A percentile compares a stretch with the other conserved stretches of the same genome.
Conservation (phyloP, 2,797 vertebrate species). For the Pampus argenteus region DNA sequence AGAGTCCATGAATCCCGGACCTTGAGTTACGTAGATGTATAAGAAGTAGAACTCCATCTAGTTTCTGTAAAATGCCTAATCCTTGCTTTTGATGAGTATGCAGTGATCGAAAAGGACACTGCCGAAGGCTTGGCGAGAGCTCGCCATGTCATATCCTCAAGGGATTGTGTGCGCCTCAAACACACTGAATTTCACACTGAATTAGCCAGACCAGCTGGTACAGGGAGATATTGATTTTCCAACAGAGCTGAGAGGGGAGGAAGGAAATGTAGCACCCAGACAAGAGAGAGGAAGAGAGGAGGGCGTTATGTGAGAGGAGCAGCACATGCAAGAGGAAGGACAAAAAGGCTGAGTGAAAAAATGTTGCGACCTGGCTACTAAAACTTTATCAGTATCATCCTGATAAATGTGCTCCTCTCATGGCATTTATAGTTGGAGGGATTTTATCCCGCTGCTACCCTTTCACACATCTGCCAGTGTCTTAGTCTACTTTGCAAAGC, state of each 20-base stretch:
- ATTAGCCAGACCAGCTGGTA: constrained; percentile 81
- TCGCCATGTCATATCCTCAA: constrained; percentile 65
- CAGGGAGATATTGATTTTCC: constrained; percentile 82
- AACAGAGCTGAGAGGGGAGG: constrained; percentile 61
- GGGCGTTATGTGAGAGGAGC: constrained; percentile 52
- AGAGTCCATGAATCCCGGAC: background rate
- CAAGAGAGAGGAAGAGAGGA: constrained; percentile 53
- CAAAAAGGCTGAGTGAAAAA: constrained; percentile 60
- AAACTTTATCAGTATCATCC: constrained; percentile 53
- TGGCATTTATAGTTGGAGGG: constrained; percentile 37
- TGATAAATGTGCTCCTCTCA: constrained; percentile 33
- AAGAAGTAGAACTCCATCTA: constrained; percentile 13
- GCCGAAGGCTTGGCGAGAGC: constrained; percentile 60
- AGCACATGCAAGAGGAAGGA: constrained; percentile 55
- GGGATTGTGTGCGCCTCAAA: constrained; percentile 73
- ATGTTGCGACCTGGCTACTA: constrained; percentile 34
- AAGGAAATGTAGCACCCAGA: constrained; percentile 59
- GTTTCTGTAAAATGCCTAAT: constrained; percentile 62
- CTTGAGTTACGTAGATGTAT: constrained; percentile 9
- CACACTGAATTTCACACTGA: constrained; percentile 81
- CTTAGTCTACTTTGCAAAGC: constrained; percentile 32
- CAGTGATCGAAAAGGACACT: constrained; percentile 67
- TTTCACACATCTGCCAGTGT: constrained; percentile 30
- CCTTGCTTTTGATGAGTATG: constrained; percentile 66
- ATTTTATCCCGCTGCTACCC: constrained; percentile 29